These are phyloP conservation scores for Engraulis encrasicolus DNA, from an alignment of 2,113 vertebrate species.

Conservation along the genomic window DNA sequence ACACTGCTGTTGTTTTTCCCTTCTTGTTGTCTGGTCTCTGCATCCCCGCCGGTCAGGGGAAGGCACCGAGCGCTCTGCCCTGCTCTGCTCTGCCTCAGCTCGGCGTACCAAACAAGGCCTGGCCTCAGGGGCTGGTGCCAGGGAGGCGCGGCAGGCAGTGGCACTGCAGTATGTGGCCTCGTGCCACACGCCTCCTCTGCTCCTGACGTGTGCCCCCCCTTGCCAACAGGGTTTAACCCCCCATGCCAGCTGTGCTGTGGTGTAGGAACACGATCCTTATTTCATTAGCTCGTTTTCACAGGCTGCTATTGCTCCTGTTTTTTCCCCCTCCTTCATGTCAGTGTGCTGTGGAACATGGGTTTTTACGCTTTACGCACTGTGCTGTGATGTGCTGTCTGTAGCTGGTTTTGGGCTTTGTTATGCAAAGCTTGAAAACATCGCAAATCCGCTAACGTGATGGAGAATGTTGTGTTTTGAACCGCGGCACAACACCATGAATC, in stretches of 20 bases:
- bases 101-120: not conserved
- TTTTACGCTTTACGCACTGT: not conserved
- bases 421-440: not conserved
- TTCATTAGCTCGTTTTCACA: too few species aligned
- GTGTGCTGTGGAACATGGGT: not conserved
- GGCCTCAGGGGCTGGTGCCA: not conserved
- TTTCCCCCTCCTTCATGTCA: not conserved
- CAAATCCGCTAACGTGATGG: not conserved
- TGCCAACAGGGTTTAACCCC: not conserved
- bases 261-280: too few species aligned
- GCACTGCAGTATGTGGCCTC: not conserved
- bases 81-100: too few species aligned
- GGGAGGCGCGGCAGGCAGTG: not conserved
- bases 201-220: too few species aligned
- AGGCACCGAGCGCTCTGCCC: constrained; percentile 22
- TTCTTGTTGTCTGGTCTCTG: not conserved
- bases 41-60: constrained; percentile 31
- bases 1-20: not conserved
- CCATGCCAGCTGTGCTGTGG: too few species aligned
- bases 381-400: not conserved
- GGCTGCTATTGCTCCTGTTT: not conserved
- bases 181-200: not conserved
- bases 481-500: not conserved
- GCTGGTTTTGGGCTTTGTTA: not conserved
- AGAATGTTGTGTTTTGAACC: not conserved